Conservation (phyloP, 2,113 vertebrate species). For the Periophthalmodon schlosseri region DNA sequence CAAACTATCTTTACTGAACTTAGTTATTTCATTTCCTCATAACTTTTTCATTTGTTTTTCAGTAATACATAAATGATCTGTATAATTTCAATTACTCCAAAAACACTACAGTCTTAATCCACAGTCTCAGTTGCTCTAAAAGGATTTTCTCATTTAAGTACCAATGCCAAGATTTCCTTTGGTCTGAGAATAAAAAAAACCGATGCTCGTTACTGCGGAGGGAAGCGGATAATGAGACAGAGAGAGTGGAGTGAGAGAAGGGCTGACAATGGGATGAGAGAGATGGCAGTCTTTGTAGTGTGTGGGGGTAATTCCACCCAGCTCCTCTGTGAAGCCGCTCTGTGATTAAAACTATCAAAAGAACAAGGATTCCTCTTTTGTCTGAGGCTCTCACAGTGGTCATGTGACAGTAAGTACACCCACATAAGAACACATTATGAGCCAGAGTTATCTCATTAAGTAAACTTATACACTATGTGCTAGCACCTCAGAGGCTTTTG, state of each 20-base stretch:
- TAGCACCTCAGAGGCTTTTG: not conserved
- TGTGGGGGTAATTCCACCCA: constrained; percentile 39
- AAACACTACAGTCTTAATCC: constrained; percentile 19
- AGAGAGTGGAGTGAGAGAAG: constrained; percentile 26
- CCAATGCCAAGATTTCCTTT: constrained; percentile 40
- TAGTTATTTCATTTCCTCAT: not conserved
- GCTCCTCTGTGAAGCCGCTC: constrained; percentile 51
- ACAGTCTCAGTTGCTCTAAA: constrained; percentile 23
- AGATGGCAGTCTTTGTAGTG: constrained; percentile 52
- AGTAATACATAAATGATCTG: not conserved
- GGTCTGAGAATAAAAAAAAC: constrained; percentile 34
- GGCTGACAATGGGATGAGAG: constrained; percentile 40
- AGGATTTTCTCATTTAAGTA: constrained; percentile 34
- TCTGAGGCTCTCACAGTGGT: constrained; percentile 37
- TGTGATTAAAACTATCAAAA: constrained; percentile 51
- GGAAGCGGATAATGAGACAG: constrained; percentile 38
- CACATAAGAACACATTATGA: not conserved
- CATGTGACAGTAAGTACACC: constrained; percentile 26
- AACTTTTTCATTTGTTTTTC: not conserved
- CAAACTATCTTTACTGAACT: not conserved
- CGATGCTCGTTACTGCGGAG: constrained; percentile 34
- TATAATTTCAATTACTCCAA: constrained; percentile 23
- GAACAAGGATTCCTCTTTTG: constrained; percentile 36
- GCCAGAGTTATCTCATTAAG: constrained; percentile 1
- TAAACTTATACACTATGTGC: not conserved